Conservation (phyloP, 2,113 vertebrate genomes). For the Orthonyx spaldingii region DNA sequence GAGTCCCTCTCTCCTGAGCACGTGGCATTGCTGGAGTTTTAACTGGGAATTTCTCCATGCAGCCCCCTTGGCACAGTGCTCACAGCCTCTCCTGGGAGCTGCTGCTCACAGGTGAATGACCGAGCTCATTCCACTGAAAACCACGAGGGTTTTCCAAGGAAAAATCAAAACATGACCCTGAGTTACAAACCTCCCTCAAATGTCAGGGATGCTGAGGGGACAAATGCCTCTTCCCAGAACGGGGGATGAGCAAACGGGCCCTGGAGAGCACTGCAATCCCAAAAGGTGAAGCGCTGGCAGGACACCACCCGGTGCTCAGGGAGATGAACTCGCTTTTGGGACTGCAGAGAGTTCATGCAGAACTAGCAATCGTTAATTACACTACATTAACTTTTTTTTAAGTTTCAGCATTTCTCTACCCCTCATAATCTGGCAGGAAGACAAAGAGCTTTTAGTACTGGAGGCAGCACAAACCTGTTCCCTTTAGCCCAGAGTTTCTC, state of each 20-base stretch:
- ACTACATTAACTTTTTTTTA: not conserved
- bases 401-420: not conserved
- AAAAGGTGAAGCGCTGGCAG: not conserved
- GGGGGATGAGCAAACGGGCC: not conserved
- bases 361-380: not conserved
- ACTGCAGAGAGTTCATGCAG: not conserved
- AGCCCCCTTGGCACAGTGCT: not conserved
- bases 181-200: not conserved
- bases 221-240: too few species aligned
- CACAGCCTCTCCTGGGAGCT: not conserved
- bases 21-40: not conserved
- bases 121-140: too few species aligned
- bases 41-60: not conserved
- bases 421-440: not conserved
- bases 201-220: not conserved
- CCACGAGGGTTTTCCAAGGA: not conserved
- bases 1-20: not conserved
- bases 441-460: not conserved
- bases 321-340: not conserved
- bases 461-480: rapidly evolving
- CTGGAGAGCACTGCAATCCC: rapidly evolving
- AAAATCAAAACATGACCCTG: not conserved
- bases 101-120: rapidly evolving
- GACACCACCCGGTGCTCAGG: rapidly evolving
- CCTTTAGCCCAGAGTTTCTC: not conserved